Evolutionary conservation across 1,140 invertebrate genomes (phyloP).

Genomic region (Caenorhabditis elegans): WBcel235 BX284606.5:14399501-14400000

Average conservation of each 20-base stretch:
- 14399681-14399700: no score
- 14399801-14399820: constrained; percentile 15
- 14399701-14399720: not conserved
- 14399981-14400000: no score
- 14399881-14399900: not conserved
- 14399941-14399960: not conserved
- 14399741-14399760: not conserved
- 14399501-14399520: not conserved
- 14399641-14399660: no score
- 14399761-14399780: not conserved
- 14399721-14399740: not conserved
- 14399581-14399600: no score
- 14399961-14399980: not conserved
- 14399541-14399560: no score
- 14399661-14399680: no score
- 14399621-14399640: no score
- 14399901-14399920: constrained; percentile 17
- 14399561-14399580: no score
- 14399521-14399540: no score
- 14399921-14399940: not conserved
- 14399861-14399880: not conserved
- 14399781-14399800: constrained; percentile 1
- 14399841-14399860: not conserved
- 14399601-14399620: no score
- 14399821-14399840: not conserved